These are phyloP conservation scores for Cyphomyrus discorhynchus DNA, from an alignment of 2,113 vertebrate species.

Conservation along the genomic window DNA sequence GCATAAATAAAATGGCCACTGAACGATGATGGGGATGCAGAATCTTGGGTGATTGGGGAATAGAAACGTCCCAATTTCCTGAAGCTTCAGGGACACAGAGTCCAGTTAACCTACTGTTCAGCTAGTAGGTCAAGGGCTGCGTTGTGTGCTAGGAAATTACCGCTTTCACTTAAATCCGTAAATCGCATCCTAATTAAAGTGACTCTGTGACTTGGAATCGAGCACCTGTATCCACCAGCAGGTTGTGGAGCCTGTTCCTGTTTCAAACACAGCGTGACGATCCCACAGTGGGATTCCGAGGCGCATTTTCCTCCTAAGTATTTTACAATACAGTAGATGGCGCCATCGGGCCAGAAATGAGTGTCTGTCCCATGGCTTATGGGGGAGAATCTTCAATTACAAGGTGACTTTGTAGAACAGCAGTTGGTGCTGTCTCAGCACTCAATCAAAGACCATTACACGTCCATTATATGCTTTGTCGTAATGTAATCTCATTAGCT, in stretches of 20 bases:
- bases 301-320: background rate
- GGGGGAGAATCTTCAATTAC: background rate
- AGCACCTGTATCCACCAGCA: background rate
- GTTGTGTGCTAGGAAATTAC: background rate
- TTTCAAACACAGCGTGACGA: background rate
- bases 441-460: conserved; percentile 14
- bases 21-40: background rate
- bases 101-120: background rate
- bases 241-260: background rate
- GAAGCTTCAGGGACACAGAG: background rate
- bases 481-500: background rate
- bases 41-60: background rate
- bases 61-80: background rate
- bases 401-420: background rate
- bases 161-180: background rate
- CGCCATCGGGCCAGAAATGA: conserved; percentile 16
- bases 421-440: background rate
- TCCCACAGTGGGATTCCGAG: background rate
- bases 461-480: background rate
- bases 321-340: conserved; percentile 32
- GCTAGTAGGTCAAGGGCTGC: background rate
- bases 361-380: background rate
- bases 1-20: background rate
- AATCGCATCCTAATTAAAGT: background rate
- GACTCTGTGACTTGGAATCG: background rate